Percentiles rank a stretch among this genome's conserved stretches.
Evolutionary conservation across 2,113 vertebrate genomes (phyloP).

Genomic region (Pseudolaguvia tuberculata): DNA sequence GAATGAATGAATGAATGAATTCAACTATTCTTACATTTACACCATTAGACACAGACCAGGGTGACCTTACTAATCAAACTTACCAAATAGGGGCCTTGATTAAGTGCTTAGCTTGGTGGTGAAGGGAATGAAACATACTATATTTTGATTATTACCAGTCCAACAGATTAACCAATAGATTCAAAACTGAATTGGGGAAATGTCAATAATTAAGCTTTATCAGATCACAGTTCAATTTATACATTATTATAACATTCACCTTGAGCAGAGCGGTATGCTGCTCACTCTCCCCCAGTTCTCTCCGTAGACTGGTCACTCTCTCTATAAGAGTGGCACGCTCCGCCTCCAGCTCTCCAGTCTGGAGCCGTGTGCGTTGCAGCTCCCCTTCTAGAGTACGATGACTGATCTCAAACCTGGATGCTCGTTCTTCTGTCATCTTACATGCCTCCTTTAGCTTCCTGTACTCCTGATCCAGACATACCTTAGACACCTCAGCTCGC

Average conservation of each 20-base stretch:
- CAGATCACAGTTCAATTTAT: not conserved
- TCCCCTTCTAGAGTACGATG: slow-evolving; percentile 66
- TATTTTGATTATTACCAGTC: no score
- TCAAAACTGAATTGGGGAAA: no score
- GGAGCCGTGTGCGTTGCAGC: slow-evolving; percentile 64
- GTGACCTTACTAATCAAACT: no score
- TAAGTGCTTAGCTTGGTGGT: no score
- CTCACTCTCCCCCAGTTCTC: slow-evolving; percentile 68
- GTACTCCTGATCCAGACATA: slow-evolving; percentile 56
- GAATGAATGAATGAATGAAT: no score
- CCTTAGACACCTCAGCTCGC: slow-evolving; percentile 52
- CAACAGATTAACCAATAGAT: no score
- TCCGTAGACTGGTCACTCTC: slow-evolving; percentile 58
- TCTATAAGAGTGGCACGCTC: slow-evolving; percentile 63
- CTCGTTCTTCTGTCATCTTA: slow-evolving; percentile 62
- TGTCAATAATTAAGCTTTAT: not conserved
- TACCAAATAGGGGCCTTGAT: no score
- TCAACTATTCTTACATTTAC: no score
- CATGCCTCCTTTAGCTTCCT: slow-evolving; percentile 64
- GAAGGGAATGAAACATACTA: no score
- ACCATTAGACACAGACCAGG: no score
- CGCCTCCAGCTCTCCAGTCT: slow-evolving; percentile 61
- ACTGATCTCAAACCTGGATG: slow-evolving; percentile 61
- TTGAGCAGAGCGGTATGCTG: slow-evolving; percentile 57
- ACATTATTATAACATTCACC: slow-evolving; percentile 34